These are phyloP conservation scores for Nebria salina DNA, from an alignment of 2,888 invertebrate species.

Conservation along the genomic window DNA sequence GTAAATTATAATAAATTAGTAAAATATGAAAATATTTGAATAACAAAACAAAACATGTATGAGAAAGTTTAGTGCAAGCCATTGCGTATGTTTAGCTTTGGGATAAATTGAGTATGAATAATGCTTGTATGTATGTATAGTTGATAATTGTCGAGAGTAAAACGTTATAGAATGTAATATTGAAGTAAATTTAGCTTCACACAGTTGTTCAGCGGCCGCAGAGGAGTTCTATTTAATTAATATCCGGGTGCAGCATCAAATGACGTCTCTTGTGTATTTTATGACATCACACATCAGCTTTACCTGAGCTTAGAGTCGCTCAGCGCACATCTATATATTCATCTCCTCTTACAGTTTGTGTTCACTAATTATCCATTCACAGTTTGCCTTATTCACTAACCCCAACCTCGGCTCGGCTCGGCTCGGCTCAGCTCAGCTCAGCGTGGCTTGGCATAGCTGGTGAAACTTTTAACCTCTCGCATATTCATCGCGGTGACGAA, in stretches of 20 bases:
- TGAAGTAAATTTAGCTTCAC: background rate
- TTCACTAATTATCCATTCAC: slow-evolving; percentile 3
- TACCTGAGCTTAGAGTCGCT: slow-evolving; percentile 7
- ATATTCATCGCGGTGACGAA: background rate
- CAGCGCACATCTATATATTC: background rate
- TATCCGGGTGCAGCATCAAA: slow-evolving; percentile 8
- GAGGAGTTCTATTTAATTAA: slow-evolving; percentile 17
- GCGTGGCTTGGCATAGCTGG: background rate
- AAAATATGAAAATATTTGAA: too few species aligned
- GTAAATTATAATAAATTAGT: too few species aligned
- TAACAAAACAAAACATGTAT: too few species aligned
- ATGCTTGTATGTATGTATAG: background rate
- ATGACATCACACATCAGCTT: slow-evolving; percentile 12
- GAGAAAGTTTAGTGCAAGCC: too few species aligned
- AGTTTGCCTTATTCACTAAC: background rate
- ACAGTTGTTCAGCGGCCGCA: slow-evolving; percentile 3
- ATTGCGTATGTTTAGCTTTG: too few species aligned
- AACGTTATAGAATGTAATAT: background rate
- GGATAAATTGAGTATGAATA: background rate
- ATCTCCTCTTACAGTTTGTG: slow-evolving; percentile 4
- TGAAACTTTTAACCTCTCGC: background rate
- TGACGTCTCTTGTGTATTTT: slow-evolving; percentile 13
- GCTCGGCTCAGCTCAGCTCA: background rate
- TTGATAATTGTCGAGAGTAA: background rate
- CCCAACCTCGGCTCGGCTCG: background rate